Conservation (phyloP, 2,113 vertebrate species). For the Sigmodon hispidus region DNA sequence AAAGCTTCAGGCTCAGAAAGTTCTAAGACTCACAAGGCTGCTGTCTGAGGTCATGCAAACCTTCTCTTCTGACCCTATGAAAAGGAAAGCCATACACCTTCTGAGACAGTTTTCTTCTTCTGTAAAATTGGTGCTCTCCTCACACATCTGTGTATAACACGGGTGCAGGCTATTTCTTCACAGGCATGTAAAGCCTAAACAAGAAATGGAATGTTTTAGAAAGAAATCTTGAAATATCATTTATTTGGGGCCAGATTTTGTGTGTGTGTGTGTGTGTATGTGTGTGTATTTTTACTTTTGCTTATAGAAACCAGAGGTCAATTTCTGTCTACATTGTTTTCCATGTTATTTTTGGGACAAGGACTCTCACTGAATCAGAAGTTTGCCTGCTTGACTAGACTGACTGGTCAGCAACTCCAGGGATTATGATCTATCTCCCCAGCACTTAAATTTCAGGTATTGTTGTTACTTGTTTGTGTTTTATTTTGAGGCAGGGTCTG, state of each 20-base stretch:
- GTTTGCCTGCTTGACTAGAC: too few species aligned
- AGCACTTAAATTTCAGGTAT: not conserved
- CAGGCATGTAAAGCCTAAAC: not conserved
- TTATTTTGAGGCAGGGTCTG: not conserved
- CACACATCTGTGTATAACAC: not conserved
- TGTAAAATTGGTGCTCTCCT: not conserved
- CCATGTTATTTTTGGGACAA: not conserved
- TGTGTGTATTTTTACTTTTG: not conserved
- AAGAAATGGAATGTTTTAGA: not conserved
- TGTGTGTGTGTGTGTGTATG: not conserved
- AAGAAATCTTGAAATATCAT: slow-evolving; percentile 6
- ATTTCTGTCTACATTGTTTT: not conserved
- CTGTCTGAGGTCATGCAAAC: not conserved
- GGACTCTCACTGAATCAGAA: not conserved
- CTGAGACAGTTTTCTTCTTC: not conserved
- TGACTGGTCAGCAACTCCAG: not conserved
- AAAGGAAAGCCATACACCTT: not conserved
- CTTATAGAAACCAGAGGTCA: not conserved
- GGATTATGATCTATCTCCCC: not conserved
- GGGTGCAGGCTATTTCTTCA: not conserved
- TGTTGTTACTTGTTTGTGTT: not conserved
- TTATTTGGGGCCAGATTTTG: not conserved
- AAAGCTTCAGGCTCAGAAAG: not conserved
- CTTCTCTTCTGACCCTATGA: not conserved
- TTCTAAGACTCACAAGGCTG: not conserved